A percentile compares a stretch with the other conserved stretches of the same genome.
phyloP scores from a whole-genome alignment of 2,113 vertebrate species.

The Perca flavescens region DNA sequence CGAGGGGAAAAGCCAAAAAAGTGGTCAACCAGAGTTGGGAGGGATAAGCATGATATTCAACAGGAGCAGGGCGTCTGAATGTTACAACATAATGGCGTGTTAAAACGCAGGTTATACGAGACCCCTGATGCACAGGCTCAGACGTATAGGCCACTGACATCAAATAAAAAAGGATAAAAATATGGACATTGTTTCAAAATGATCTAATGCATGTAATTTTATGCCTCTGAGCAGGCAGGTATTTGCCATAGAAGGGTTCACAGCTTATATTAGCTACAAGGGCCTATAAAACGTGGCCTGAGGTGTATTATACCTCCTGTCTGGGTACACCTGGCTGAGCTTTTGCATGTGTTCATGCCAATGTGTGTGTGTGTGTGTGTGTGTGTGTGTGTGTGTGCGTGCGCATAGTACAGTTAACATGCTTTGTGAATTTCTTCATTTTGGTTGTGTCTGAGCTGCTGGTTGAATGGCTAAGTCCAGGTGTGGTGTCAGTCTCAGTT shows the following conservation, averaged over 20 bases:
- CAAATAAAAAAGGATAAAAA: constrained; percentile 68
- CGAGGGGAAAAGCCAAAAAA: constrained; percentile 48
- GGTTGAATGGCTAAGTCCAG: constrained; percentile 24
- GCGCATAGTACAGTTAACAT: constrained; percentile 20
- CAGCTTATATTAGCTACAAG: constrained; percentile 57
- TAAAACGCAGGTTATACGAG: constrained; percentile 61
- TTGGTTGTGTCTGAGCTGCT: constrained; percentile 15
- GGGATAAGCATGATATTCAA: constrained; percentile 38
- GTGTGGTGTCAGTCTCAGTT: constrained; percentile 44
- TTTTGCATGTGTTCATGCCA: constrained; percentile 39
- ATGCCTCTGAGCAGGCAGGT: constrained; percentile 52
- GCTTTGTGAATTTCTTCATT: constrained; percentile 31
- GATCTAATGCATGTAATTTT: constrained; percentile 65
- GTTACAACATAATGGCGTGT: constrained; percentile 47
- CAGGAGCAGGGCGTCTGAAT: constrained; percentile 50
- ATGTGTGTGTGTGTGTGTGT: constrained; percentile 5
- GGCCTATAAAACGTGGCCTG: constrained; percentile 52
- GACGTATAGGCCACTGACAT: constrained; percentile 64
- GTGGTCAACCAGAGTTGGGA: constrained; percentile 41
- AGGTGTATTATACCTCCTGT: constrained; percentile 44
- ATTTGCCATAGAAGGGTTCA: constrained; percentile 61
- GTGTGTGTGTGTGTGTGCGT: constrained; percentile 11
- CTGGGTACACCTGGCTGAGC: constrained; percentile 67
- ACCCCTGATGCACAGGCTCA: constrained; percentile 47
- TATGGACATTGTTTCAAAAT: constrained; percentile 68